phyloP scores from a whole-genome alignment of 2,888 invertebrate species.

The Hydrotaea diabolus region DNA sequence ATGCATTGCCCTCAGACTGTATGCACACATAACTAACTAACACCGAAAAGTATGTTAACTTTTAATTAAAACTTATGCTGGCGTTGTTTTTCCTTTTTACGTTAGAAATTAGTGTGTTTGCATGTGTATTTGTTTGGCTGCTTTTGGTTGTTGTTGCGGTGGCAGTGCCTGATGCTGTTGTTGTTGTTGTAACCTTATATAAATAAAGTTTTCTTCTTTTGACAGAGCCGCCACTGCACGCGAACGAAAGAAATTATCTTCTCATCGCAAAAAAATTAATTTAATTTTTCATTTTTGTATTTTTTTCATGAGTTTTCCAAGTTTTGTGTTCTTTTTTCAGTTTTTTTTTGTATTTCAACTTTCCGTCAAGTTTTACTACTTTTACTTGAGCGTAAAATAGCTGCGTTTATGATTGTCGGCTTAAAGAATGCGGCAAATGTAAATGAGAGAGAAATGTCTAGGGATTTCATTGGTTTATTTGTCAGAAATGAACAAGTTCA shows the following conservation, averaged over 20 bases:
- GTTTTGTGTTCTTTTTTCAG: constrained; percentile 36
- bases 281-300: constrained; percentile 42
- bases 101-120: constrained; percentile 24
- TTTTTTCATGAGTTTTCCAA: neutral
- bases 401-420: constrained; percentile 49
- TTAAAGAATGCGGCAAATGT: neutral
- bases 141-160: neutral
- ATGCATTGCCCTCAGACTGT: neutral
- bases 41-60: constrained; percentile 64
- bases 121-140: constrained; percentile 15
- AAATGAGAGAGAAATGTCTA: no score
- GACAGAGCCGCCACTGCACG: constrained; percentile 1
- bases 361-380: constrained; percentile 52
- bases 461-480: no score
- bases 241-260: constrained; percentile 33
- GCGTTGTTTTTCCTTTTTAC: constrained; percentile 26
- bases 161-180: neutral
- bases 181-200: neutral
- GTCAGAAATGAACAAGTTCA: no score
- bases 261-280: constrained; percentile 60
- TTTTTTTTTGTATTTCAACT: constrained; percentile 47
- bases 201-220: neutral
- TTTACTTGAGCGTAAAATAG: constrained; percentile 56
- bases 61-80: constrained; percentile 66
- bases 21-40: neutral